These are phyloP conservation scores for Toxonevra muliebris DNA, from an alignment of 2,888 invertebrate species.

Conservation along the genomic window DNA sequence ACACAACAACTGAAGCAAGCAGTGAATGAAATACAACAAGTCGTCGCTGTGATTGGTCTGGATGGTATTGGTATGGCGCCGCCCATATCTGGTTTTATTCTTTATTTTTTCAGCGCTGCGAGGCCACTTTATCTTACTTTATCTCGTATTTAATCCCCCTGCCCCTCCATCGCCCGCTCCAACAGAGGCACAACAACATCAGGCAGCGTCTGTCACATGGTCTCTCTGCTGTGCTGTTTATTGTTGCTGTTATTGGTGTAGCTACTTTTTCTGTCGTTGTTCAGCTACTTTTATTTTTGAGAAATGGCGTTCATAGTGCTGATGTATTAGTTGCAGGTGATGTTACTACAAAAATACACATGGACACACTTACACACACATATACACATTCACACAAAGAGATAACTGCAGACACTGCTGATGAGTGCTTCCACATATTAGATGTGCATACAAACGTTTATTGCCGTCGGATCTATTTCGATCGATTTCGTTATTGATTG, in stretches of 20 bases:
- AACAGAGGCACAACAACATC: no score
- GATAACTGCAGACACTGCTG: conserved; percentile 1
- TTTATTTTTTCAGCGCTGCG: conserved; percentile 33
- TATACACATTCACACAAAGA: background rate
- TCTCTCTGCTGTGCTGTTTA: background rate
- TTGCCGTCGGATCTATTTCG: conserved; percentile 31
- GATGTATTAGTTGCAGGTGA: conserved; percentile 27
- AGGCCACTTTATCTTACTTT: conserved; percentile 48
- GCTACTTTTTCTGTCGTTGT: conserved; percentile 8
- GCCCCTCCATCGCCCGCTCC: conserved; percentile 6
- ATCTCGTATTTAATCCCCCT: conserved; percentile 43
- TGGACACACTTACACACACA: conserved; percentile 6
- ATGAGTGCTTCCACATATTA: background rate
- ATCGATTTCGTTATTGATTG: conserved; percentile 31
- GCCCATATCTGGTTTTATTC: conserved; percentile 63
- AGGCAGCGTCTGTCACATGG: conserved; percentile 4
- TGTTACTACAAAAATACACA: background rate
- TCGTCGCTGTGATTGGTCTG: conserved; percentile 61
- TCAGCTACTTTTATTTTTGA: conserved; percentile 24
- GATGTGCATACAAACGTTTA: background rate
- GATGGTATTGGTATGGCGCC: conserved; percentile 59
- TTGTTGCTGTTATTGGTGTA: background rate
- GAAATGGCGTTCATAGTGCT: conserved; percentile 26
- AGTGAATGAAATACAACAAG: conserved; percentile 31
- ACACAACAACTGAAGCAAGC: background rate